phyloP scores from a whole-genome alignment of 2,888 invertebrate genomes.

The Tuta absoluta region DNA sequence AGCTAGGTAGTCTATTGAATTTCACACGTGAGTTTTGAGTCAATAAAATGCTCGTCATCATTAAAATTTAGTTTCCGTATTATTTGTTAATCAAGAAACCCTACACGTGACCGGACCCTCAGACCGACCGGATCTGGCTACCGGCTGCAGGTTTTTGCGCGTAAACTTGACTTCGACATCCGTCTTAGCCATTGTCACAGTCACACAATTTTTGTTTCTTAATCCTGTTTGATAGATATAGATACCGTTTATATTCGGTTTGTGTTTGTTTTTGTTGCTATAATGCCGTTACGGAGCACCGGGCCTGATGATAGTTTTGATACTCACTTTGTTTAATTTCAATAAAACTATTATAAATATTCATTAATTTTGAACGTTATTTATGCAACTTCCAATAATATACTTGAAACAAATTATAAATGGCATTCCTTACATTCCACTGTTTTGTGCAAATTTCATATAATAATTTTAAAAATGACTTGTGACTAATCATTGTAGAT shows the following conservation, averaged over 20 bases:
- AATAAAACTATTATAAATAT: too few species aligned
- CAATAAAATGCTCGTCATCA: too few species aligned
- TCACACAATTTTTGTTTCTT: conserved; percentile 42
- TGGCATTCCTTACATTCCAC: neutral
- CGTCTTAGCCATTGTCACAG: conserved; percentile 54
- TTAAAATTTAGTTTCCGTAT: neutral
- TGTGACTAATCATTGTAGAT: conserved; percentile 35
- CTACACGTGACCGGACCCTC: conserved; percentile 30
- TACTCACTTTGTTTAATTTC: too few species aligned
- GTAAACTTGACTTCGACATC: conserved; percentile 51
- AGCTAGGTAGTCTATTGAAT: too few species aligned
- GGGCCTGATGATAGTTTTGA: too few species aligned
- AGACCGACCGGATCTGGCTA: conserved; percentile 32
- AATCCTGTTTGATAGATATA: conserved; percentile 57
- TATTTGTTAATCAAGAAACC: neutral
- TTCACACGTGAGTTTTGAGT: too few species aligned
- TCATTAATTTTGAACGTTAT: too few species aligned
- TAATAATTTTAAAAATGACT: conserved; percentile 29
- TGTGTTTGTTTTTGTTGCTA: neutral
- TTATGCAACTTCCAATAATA: too few species aligned
- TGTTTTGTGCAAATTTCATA: neutral
- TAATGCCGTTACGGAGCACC: neutral
- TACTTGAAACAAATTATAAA: too few species aligned
- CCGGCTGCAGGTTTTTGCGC: conserved; percentile 43
- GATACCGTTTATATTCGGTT: neutral